Evolutionary conservation across 2,113 vertebrate species (phyloP).

Genomic region (Tragelaphus imberbis): DNA sequence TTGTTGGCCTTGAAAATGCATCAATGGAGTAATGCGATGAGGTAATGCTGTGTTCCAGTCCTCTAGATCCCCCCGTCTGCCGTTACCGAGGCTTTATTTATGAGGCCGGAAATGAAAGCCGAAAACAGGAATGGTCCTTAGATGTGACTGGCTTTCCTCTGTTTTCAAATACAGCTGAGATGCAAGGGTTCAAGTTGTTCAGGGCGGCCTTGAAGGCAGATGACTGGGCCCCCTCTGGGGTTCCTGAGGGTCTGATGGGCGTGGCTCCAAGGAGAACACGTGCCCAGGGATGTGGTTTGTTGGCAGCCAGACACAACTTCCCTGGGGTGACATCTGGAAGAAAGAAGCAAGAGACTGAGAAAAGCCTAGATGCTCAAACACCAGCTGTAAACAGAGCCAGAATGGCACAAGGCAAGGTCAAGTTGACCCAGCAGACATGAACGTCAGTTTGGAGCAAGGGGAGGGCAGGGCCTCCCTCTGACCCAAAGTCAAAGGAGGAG

Average conservation of each 20-base stretch:
- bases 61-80: conserved; percentile 8
- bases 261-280: rapidly evolving
- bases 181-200: neutral
- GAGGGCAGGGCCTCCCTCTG: neutral
- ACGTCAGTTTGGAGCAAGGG: neutral
- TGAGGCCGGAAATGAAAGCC: neutral
- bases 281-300: neutral
- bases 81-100: conserved; percentile 17
- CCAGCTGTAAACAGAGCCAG: neutral
- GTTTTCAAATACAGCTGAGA: neutral
- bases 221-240: neutral
- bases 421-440: neutral
- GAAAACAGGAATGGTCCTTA: neutral
- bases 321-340: no score
- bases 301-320: rapidly evolving
- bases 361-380: neutral
- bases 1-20: conserved; percentile 56
- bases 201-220: neutral
- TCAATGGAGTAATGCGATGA: conserved; percentile 46
- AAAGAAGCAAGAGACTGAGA: neutral
- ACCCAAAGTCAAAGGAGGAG: neutral
- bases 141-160: neutral
- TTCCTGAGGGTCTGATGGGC: neutral
- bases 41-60: conserved; percentile 29
- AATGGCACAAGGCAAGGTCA: neutral